These are phyloP conservation scores for Orgyia antiqua DNA, from an alignment of 2,888 invertebrate genomes.

Conservation along the genomic window DNA sequence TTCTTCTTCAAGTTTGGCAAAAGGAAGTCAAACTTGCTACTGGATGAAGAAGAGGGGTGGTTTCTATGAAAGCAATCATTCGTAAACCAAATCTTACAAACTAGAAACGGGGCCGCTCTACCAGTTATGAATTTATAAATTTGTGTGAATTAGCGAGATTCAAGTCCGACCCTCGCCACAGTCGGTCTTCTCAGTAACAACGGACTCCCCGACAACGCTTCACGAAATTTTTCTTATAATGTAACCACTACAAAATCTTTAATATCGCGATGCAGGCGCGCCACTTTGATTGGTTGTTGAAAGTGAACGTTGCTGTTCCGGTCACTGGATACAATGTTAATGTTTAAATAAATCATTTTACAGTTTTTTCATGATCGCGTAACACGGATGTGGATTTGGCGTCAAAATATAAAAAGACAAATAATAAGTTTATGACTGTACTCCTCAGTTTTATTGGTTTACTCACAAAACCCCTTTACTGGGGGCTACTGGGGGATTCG, in stretches of 20 bases:
- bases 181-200: slow-evolving; percentile 70
- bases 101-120: slow-evolving; percentile 56
- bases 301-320: slow-evolving; percentile 24
- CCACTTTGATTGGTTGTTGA: slow-evolving; percentile 37
- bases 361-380: not conserved
- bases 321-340: slow-evolving; percentile 8
- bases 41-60: slow-evolving; percentile 61
- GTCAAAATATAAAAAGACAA: no score
- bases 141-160: slow-evolving; percentile 13
- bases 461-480: no score
- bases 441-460: no score
- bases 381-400: no score
- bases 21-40: slow-evolving; percentile 73
- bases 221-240: slow-evolving; percentile 22
- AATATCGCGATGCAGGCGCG: slow-evolving; percentile 24
- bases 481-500: no score
- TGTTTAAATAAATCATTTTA: not conserved
- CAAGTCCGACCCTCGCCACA: slow-evolving; percentile 67
- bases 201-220: slow-evolving; percentile 51
- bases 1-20: no score
- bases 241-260: slow-evolving; percentile 28
- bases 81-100: slow-evolving; percentile 34
- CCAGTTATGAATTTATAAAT: slow-evolving; percentile 40
- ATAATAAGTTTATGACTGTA: no score
- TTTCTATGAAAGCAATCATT: slow-evolving; percentile 35